Base-by-base conservation (phyloP, 2,113 vertebrate species). In the Zosterops japonicus region DNA sequence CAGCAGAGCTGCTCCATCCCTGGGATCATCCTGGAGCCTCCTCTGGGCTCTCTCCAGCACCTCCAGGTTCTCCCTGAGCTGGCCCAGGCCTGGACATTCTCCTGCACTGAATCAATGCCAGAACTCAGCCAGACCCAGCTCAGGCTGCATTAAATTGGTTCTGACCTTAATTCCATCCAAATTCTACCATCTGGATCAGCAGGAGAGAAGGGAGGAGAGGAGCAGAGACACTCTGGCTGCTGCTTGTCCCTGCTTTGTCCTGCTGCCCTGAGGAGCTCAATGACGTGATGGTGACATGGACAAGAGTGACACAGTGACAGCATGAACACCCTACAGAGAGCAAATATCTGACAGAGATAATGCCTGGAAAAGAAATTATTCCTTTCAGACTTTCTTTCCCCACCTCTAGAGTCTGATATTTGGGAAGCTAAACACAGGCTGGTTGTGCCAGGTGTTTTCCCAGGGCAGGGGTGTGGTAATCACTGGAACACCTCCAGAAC, bases 231-330 rank as follows among this genome's bases (percentile, higher is more conserved):
- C 3, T 1, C 16, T 16, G 29, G 41, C 9, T 3, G 5, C 25
- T 6, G 24, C 47, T 9, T 5, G 12, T 5, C 5, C 25, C 33
- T 52, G 36, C 39, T 35, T 5, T 35, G 24, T 2, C 33, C 10
- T 2, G 23, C 71, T 39, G 25, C 25, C 36, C 67, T 16, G 41
- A 3, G 1, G 8, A 74, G 69, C 64, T 71, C 9, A 1, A 25
- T 21, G 57, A 24, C 0, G 0, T 1, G 41, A 39, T 2, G 14
- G 4, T 1, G 3, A 11, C 52, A 15, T 1, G 24, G 42, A 15
- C 74, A 72, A 14, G 35, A 41, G 47, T 3, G 17, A 9, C 60
- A 36, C 14, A 8, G 1, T 20, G 64, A 20, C 44, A 41, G 18
- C 12, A 14, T 3, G 19, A 50, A 20, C 28, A 27, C 7, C 31